Conservation (phyloP, 2,797 vertebrate species). For the Glossophaga mutica region DNA sequence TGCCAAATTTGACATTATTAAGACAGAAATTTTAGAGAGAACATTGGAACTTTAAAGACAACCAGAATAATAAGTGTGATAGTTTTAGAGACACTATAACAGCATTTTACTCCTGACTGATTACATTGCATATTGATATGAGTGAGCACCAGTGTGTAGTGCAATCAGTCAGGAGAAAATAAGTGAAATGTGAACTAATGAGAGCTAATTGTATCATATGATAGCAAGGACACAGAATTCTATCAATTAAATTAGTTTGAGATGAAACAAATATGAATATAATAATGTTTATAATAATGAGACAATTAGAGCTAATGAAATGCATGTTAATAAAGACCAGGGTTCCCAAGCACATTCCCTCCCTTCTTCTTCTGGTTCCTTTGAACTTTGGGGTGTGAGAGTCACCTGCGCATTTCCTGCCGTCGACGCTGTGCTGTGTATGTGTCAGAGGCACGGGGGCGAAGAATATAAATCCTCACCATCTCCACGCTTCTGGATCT, state of each 20-base stretch:
- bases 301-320: constrained; percentile 86
- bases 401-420: constrained; percentile 9
- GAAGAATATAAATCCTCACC: neutral
- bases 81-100: constrained; percentile 80
- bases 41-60: constrained; percentile 85
- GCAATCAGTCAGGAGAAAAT: constrained; percentile 88
- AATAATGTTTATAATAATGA: constrained; percentile 88
- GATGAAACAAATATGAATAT: constrained; percentile 88
- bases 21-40: constrained; percentile 81
- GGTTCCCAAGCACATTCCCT: constrained; percentile 61
- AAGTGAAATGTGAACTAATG: constrained; percentile 88
- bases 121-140: constrained; percentile 89
- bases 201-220: constrained; percentile 88
- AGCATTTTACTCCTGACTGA: constrained; percentile 84
- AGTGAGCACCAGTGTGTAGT: constrained; percentile 83
- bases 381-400: constrained; percentile 71
- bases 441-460: neutral
- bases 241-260: constrained; percentile 89
- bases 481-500: neutral
- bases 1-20: constrained; percentile 80
- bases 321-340: constrained; percentile 82
- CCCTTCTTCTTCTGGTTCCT: constrained; percentile 48
- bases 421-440: neutral
- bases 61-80: constrained; percentile 84
- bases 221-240: constrained; percentile 86